A percentile compares a stretch with the other conserved stretches of the same genome.
Evolutionary conservation across 2,113 vertebrate species (phyloP).

Genomic region (Rhodinocichla rosea): DNA sequence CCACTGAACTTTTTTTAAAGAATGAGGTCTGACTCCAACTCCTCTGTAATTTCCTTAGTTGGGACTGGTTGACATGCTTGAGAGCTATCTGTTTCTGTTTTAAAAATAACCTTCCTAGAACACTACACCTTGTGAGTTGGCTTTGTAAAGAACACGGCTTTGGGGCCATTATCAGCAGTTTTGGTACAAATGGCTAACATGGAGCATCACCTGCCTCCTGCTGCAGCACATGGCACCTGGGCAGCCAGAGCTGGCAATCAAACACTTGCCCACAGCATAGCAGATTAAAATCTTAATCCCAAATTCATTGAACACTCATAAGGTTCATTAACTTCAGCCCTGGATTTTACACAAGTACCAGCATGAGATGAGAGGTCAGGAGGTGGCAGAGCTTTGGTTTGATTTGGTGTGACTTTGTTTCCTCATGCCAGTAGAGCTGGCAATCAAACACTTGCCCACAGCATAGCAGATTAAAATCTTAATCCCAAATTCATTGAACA

Average conservation of each 20-base stretch:
- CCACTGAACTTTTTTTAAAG: background rate
- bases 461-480: background rate
- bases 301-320: background rate
- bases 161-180: background rate
- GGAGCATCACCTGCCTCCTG: background rate
- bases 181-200: background rate
- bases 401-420: fast-evolving
- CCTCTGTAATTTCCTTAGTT: background rate
- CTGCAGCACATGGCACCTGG: fast-evolving
- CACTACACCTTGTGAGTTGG: background rate
- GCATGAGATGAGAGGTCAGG: background rate
- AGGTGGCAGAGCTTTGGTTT: background rate
- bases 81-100: background rate
- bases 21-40: background rate
- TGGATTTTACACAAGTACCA: background rate
- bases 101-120: background rate
- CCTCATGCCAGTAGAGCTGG: fast-evolving
- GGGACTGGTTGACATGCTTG: background rate
- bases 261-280: fast-evolving
- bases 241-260: background rate
- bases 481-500: background rate
- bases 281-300: slow-evolving; percentile 4
- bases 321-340: background rate
- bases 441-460: background rate
- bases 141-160: background rate